phyloP scores from a whole-genome alignment of 2,797 vertebrate genomes.

The Bradypodion ventrale region DNA sequence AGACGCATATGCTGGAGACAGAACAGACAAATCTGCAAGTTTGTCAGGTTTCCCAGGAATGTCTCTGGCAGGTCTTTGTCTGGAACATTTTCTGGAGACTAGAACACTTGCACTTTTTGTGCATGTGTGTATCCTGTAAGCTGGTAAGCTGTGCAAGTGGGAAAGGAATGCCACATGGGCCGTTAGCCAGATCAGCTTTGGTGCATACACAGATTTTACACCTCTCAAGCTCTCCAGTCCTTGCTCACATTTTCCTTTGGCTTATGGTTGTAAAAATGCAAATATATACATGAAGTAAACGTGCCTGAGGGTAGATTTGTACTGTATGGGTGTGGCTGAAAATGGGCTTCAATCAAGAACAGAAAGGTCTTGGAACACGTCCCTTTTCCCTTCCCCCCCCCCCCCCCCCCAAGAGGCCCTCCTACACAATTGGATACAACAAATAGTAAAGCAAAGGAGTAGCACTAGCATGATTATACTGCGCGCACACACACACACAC shows the following conservation, averaged over 20 bases:
- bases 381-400: too few relatives aligned
- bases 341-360: constrained; percentile 21
- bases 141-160: constrained; percentile 50
- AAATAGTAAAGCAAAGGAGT: not conserved
- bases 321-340: constrained; percentile 11
- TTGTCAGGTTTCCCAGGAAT: constrained; percentile 75
- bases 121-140: constrained; percentile 65
- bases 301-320: constrained; percentile 27
- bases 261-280: constrained; percentile 45
- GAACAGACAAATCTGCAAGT: constrained; percentile 62
- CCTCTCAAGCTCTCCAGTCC: constrained; percentile 45
- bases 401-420: not conserved
- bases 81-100: constrained; percentile 67
- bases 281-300: constrained; percentile 42
- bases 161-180: constrained; percentile 62
- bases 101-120: constrained; percentile 57
- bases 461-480: not conserved
- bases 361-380: not conserved
- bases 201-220: constrained; percentile 52
- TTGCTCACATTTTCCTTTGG: constrained; percentile 28
- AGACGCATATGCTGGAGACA: constrained; percentile 61
- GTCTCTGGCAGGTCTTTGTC: constrained; percentile 72
- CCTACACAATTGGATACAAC: not conserved
- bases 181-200: constrained; percentile 50
- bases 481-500: too few relatives aligned